Evolutionary conservation across 2,888 invertebrate species (phyloP), one percentile per base, ranked within the genome.

Genomic region (Anorthoa munda): DNA sequence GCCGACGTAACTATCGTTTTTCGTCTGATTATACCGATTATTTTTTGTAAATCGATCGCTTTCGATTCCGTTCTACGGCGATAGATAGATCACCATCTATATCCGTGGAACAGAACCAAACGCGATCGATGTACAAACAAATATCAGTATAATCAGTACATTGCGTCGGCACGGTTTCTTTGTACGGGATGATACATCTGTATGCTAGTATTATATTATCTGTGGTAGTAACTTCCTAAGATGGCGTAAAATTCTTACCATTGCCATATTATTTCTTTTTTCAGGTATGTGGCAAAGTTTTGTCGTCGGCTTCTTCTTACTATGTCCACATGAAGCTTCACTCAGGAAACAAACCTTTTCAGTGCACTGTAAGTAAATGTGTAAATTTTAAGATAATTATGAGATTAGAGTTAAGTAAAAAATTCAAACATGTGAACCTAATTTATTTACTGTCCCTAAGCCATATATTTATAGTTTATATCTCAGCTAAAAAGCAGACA

Each of bases 261-360:
- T 51, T 77, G 21, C 51, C 5, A 11, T 63, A 4, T 17, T 46
- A 59, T 64, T 0, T 67, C 17, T 71, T 71, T 78, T 93, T 93
- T 60, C 93, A 96, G 96, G 97, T 98, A 76, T 98, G 98, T 92
- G 98, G 98, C 74, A 98, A 98, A 96, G 97, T 98, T 78, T 93
- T 98, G 81, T 98, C 98, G 71, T 98, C 98, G 18, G 97, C 98
- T 75, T 98, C 98, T 58, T 98, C 98, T 84, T 98, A 98, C 92
- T 98, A 98, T 91, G 98, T 98, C 87, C 98, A 98, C 93, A 98
- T 98, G 98, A 98, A 98, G 93, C 96, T 98, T 84, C 98, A 98
- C 94, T 98, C 98, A 39, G 97, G 98, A 87, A 97, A 97, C 92
- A 98, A 98, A 92, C 98, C 98, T 79, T 98, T 98, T 94, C 97